Evolutionary conservation across 1,140 invertebrate species (phyloP).

Genomic region (Drosophila elegans): DNA sequence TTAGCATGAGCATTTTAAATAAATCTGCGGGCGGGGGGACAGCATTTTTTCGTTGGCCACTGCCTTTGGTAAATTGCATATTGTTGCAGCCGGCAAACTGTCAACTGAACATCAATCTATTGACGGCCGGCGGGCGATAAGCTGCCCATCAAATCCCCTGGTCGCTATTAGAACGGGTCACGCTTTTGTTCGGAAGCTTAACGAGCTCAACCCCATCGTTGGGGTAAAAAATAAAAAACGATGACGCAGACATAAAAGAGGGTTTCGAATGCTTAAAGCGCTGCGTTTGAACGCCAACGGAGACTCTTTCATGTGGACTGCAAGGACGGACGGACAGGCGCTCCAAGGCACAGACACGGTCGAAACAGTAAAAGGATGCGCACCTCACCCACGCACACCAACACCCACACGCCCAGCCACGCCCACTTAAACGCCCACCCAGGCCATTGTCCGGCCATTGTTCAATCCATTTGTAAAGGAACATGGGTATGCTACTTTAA

Average conservation of each 20-base stretch:
- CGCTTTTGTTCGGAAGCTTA: slow-evolving; percentile 68
- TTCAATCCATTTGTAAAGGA: slow-evolving; percentile 31
- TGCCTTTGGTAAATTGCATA: slow-evolving; percentile 47
- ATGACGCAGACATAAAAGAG: slow-evolving; percentile 76
- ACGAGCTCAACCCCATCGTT: slow-evolving; percentile 60
- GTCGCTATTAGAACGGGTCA: slow-evolving; percentile 56
- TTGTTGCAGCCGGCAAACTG: slow-evolving; percentile 63
- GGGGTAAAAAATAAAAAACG: slow-evolving; percentile 46
- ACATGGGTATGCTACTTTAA: slow-evolving; percentile 31
- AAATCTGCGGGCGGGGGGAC: slow-evolving; percentile 10
- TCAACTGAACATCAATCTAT: slow-evolving; percentile 82
- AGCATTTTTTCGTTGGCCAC: neutral
- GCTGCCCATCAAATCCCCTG: slow-evolving; percentile 64
- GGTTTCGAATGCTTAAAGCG: slow-evolving; percentile 67
- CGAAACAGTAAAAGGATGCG: slow-evolving; percentile 47
- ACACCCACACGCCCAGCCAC: neutral
- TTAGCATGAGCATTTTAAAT: slow-evolving; percentile 59
- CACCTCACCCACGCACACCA: slow-evolving; percentile 11
- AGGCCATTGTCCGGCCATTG: slow-evolving; percentile 24
- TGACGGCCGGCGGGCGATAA: slow-evolving; percentile 62
- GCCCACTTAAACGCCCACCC: neutral
- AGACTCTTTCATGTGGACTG: slow-evolving; percentile 67
- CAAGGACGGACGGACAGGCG: slow-evolving; percentile 15
- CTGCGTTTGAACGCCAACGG: slow-evolving; percentile 36
- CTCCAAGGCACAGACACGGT: slow-evolving; percentile 66